These are phyloP conservation scores for Pungitius pungitius DNA, from an alignment of 2,113 vertebrate genomes.

Conservation along the genomic window DNA sequence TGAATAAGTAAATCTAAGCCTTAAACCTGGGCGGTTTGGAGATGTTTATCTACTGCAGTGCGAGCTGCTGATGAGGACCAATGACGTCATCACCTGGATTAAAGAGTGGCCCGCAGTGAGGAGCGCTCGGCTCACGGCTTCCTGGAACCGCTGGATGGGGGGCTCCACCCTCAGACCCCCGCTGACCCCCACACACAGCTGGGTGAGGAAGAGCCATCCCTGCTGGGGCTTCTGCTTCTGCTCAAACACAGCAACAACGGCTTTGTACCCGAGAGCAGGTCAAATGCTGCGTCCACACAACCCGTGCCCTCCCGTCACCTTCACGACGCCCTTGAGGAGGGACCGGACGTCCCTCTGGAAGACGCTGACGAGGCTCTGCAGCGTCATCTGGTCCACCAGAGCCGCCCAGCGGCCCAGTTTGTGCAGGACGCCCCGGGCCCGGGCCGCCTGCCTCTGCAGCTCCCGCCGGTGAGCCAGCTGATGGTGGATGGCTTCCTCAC, in stretches of 20 bases:
- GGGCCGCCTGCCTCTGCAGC: constrained; percentile 65
- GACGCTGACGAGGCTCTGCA: constrained; percentile 80
- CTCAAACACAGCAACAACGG: not conserved
- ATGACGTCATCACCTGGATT: constrained; percentile 76
- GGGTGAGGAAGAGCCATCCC: constrained; percentile 69
- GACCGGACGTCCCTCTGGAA: constrained; percentile 63
- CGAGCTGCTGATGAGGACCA: no score
- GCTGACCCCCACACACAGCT: constrained; percentile 70
- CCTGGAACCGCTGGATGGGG: constrained; percentile 66
- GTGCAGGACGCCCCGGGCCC: constrained; percentile 65
- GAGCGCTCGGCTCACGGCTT: constrained; percentile 66
- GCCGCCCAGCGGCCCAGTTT: constrained; percentile 76
- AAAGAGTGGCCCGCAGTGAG: constrained; percentile 54
- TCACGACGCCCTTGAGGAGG: constrained; percentile 74
- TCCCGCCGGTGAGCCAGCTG: constrained; percentile 52
- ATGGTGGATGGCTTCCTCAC: constrained; percentile 66
- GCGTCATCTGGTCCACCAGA: constrained; percentile 79
- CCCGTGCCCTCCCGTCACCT: no score
- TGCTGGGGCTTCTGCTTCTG: constrained; percentile 60
- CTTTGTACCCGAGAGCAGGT: not conserved
- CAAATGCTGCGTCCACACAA: no score
- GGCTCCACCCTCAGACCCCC: constrained; percentile 74
- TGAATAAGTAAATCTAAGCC: no score
- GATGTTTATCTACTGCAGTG: no score
- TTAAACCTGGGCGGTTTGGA: no score